Evolutionary conservation across 2,888 invertebrate species (phyloP), one percentile per base, ranked within the genome.

Genomic region (Mantis religiosa): DNA sequence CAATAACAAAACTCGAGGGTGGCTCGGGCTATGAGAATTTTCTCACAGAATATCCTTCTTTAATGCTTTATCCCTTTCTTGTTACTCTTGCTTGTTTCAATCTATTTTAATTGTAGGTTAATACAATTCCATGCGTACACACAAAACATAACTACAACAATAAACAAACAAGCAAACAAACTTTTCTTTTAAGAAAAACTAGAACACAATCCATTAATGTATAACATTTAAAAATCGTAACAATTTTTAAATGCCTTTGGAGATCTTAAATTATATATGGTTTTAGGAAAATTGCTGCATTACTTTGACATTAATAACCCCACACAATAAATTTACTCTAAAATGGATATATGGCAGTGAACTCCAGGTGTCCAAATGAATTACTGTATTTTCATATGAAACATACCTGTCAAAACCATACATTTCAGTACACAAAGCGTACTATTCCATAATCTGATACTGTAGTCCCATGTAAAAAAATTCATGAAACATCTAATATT

Each of bases 21-120:
- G 90, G 89, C 89, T 90, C 90, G 88, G 89, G 89, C 84, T 89
- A 88, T 86, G 84, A 84, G 84, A 82, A 82, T 81, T 54, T 88
- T 82, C 81, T 83, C 83, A n/a, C 34, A 82, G 27, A 30, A 34
- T 71, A 87, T 85, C 82, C 27, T 81, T 30, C 81, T 81, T 84
- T 47, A 30, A 71, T n/a, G 81, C 54, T 28, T 47, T 28, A 30
- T 88, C 41, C 54, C 84, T 28, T 88, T 28, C 14, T 84, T 30
- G 84, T 81, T 54, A 82, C 54, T 71, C 27, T 84, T 28, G 14
- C 27, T 34, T 84, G 20, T 25, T 85, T 85, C 34, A 85, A 85
- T 25, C 25, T 25, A 85, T 85, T 27, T 85, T 47, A 85, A 27
- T 25, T 85, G 27, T 8, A 34, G 30, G 30, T 85, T 85, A 34